These are phyloP conservation scores for Tinea semifulvella DNA, from an alignment of 2,888 invertebrate species.

Conservation along the genomic window DNA sequence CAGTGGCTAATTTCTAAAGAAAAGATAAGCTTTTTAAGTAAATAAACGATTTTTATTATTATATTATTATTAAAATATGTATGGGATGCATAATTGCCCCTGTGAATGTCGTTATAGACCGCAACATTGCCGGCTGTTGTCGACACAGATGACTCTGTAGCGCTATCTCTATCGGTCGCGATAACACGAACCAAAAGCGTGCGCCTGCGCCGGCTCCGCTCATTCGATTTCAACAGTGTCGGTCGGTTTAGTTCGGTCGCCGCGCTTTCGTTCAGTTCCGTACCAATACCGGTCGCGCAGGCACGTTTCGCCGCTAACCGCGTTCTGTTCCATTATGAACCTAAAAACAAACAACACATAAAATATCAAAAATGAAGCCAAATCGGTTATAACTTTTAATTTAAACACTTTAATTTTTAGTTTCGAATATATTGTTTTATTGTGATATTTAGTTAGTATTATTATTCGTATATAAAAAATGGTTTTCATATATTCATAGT, in stretches of 20 bases:
- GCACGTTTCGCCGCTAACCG: constrained; percentile 37
- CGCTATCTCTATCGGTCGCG: constrained; percentile 24
- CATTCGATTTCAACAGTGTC: constrained; percentile 37
- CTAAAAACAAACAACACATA: constrained; percentile 56
- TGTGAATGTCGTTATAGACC: too few species aligned
- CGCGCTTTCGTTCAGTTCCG: constrained; percentile 48
- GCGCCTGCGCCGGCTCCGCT: constrained; percentile 60
- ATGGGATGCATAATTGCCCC: too few species aligned
- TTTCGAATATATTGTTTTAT: constrained; percentile 57
- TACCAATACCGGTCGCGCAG: constrained; percentile 51
- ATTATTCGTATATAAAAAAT: constrained; percentile 56
- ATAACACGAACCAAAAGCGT: constrained; percentile 62
- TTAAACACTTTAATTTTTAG: constrained; percentile 54
- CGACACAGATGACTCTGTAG: neutral
- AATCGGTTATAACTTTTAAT: constrained; percentile 63
- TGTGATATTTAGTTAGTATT: constrained; percentile 64
- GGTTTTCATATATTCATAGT: constrained; percentile 47
- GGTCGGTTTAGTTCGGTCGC: constrained; percentile 42
- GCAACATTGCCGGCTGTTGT: constrained; percentile 6
- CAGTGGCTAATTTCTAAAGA: too few species aligned
- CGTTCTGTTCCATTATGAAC: constrained; percentile 55
- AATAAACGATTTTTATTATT: too few species aligned
- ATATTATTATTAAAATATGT: too few species aligned
- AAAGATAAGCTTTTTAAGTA: too few species aligned
- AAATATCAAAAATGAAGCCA: constrained; percentile 64